Conservation (phyloP, 2,888 invertebrate genomes). For the Amblyteles armatorius region DNA sequence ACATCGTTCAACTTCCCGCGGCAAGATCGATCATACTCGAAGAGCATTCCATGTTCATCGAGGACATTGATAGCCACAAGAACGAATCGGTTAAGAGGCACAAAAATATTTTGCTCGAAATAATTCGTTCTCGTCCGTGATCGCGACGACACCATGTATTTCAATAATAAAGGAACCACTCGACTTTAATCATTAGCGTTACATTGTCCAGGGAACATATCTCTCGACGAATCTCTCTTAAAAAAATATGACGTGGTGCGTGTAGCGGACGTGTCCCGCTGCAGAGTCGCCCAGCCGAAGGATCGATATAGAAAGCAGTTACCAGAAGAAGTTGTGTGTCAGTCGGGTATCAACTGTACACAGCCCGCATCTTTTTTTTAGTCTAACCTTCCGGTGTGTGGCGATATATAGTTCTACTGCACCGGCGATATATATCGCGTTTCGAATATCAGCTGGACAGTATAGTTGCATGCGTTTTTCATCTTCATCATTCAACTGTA, state of each 20-base stretch:
- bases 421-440: no score
- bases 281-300: not conserved
- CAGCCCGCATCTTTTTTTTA: not conserved
- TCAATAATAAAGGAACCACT: not conserved
- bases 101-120: slow-evolving; percentile 72
- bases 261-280: not conserved
- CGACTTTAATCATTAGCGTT: not conserved
- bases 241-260: not conserved
- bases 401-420: no score
- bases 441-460: no score
- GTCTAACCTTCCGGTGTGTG: no score
- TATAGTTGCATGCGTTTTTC: not conserved
- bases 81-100: slow-evolving; percentile 65
- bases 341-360: not conserved
- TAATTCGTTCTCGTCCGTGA: slow-evolving; percentile 71
- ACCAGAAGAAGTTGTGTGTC: not conserved
- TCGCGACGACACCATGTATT: not conserved
- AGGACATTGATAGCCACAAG: slow-evolving; percentile 66
- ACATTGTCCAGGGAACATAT: not conserved
- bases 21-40: slow-evolving; percentile 67
- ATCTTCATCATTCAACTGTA: not conserved
- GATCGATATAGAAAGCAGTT: not conserved
- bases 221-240: not conserved
- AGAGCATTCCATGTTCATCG: slow-evolving; percentile 65
- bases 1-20: slow-evolving; percentile 74